Evolutionary conservation across 2,888 invertebrate species (phyloP).

Genomic region (Drosophila prostipennis): DNA sequence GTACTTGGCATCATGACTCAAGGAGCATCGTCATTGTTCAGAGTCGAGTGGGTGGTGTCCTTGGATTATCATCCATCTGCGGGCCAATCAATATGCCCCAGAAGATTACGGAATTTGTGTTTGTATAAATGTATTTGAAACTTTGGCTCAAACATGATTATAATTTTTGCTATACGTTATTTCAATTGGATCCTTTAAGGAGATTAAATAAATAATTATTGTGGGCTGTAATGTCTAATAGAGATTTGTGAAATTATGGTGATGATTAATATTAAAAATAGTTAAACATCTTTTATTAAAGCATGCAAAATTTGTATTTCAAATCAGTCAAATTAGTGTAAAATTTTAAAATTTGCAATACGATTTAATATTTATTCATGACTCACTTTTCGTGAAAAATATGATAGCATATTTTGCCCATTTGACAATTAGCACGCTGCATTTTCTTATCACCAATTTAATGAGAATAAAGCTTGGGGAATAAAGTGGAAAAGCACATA

Average conservation of each 20-base stretch:
- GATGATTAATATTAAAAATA: background rate
- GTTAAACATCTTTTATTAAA: background rate
- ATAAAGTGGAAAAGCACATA: conserved; percentile 14
- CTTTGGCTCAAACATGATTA: background rate
- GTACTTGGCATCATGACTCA: background rate
- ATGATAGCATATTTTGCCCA: background rate
- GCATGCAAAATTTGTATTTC: no score
- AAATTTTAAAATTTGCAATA: no score
- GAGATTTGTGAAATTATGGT: no score
- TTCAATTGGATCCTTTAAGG: background rate
- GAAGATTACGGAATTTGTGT: conserved; percentile 8
- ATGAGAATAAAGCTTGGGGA: conserved; percentile 8
- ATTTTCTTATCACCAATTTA: conserved; percentile 15
- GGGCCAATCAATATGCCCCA: conserved; percentile 33
- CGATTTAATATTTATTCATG: no score
- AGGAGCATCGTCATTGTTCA: conserved; percentile 21
- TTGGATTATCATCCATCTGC: conserved; percentile 32
- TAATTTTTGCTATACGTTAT: no score
- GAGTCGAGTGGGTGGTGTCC: conserved; percentile 15
- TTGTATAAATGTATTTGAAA: background rate
- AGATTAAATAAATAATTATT: background rate
- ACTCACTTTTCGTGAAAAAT: no score
- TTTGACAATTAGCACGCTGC: conserved; percentile 25
- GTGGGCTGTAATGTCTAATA: background rate
- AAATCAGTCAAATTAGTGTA: no score